Base-by-base conservation (phyloP, 64 coral and sea anemone species). In the Stichodactyla mertensii region DNA sequence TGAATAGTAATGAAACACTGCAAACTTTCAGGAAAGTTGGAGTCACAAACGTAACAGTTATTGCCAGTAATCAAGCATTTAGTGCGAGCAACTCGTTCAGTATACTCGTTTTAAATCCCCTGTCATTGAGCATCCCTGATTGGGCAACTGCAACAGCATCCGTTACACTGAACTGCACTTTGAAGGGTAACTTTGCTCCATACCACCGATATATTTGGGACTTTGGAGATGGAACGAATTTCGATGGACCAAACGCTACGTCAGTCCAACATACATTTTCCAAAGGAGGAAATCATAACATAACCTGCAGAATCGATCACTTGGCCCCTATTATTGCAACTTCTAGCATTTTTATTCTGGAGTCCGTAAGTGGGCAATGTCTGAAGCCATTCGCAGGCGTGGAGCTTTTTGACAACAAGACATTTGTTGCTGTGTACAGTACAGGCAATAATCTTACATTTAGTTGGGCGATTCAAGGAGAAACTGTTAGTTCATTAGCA, bases 371-470 rank as follows among this genome's bases (percentile, higher is more conserved):
- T 11, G 87, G 85, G 20, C 53, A 89, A 16, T 78, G 51, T 10
- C 60, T 95, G 82, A 82, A 89, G 27, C 88, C 91, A n/a, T 83
- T 95, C 9, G 88, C 74, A 52, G 94, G 84, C 31, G 79, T 95
- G 16, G 91, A 90, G 51, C 31, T 95, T 14, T 89, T 59, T 84
- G 87, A 95, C 27, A 92, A 45, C 51, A 92, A 95, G 18, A 92
- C 85, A 27, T 95, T 95, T 59, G 31, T 60, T 28, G 87, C 78
- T 24, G 18, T 74, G 51, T 78, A 83, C 6, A 53, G 16, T 0
- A 89, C 90, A 24, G 94, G 94, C 27, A 95, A 95, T 54, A 95
- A 95, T 31, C 45, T 95, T 20, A 95, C 94, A 22, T 92, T 88
- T 80, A 69, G 87, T 27, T 95, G 94, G 94, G 82, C 54, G 16